Percentiles rank a stretch among this genome's conserved stretches.
These are phyloP conservation scores for Scomber scombrus DNA, from an alignment of 2,113 vertebrate species.

Conservation along the genomic window DNA sequence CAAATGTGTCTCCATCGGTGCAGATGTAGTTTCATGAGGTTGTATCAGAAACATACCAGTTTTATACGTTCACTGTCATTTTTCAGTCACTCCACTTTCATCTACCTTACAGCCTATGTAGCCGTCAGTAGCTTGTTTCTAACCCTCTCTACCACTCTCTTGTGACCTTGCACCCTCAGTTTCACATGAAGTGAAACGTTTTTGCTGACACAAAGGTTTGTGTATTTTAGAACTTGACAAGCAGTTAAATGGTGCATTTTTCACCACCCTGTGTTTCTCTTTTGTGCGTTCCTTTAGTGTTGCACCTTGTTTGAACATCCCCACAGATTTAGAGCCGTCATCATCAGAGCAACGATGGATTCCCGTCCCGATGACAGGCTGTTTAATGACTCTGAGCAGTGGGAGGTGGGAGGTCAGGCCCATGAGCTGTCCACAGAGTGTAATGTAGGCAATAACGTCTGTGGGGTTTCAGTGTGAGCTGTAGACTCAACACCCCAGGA, in stretches of 20 bases:
- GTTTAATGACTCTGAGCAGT: conserved; percentile 66
- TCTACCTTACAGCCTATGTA: neutral
- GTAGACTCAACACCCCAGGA: conserved; percentile 30
- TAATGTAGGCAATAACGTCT: conserved; percentile 26
- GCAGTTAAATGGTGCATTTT: conserved; percentile 2
- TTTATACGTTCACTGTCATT: no score
- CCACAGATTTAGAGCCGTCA: conserved; percentile 20
- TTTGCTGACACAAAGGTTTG: conserved; percentile 11
- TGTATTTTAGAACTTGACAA: conserved; percentile 11
- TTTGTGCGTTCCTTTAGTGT: neutral
- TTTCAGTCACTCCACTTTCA: neutral
- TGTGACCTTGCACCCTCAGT: conserved; percentile 29
- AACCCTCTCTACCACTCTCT: conserved; percentile 5
- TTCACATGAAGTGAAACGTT: conserved; percentile 26
- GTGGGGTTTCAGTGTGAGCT: conserved; percentile 30
- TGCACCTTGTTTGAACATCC: conserved; percentile 15
- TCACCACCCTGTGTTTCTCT: neutral
- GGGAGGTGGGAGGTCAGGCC: conserved; percentile 64
- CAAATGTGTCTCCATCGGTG: no score
- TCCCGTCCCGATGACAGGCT: conserved; percentile 54
- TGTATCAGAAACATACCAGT: no score
- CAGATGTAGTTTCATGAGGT: no score
- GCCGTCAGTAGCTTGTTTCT: neutral
- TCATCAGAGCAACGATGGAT: conserved; percentile 25
- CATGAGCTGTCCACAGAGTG: conserved; percentile 52